Conservation (phyloP, 2,888 invertebrate genomes). For the Lissocephala sabroskyi region DNA sequence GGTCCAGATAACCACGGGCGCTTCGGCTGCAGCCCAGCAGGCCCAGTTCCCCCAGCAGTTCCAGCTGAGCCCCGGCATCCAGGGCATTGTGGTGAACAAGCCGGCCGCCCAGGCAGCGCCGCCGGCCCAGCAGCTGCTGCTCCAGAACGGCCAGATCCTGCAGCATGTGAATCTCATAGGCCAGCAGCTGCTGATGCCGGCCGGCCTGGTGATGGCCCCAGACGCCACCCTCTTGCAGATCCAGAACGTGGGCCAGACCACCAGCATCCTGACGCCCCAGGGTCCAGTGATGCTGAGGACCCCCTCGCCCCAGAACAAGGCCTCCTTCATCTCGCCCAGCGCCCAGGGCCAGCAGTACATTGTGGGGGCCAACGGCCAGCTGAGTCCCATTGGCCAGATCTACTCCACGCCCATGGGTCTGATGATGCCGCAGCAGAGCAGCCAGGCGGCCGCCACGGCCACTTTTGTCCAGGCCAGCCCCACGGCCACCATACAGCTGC, state of each 20-base stretch:
- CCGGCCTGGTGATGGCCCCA: constrained; percentile 89
- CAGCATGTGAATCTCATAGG: constrained; percentile 89
- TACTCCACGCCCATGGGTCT: constrained; percentile 72
- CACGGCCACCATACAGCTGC: constrained; percentile 80
- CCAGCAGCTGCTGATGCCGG: constrained; percentile 88
- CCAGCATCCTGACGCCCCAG: constrained; percentile 78
- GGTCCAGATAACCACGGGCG: constrained; percentile 72
- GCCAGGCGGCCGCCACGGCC: constrained; percentile 44
- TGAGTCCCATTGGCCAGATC: constrained; percentile 79
- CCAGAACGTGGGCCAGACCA: constrained; percentile 79
- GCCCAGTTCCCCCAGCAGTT: constrained; percentile 83
- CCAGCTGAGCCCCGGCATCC: constrained; percentile 83
- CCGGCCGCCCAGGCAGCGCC: constrained; percentile 70
- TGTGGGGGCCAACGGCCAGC: constrained; percentile 83
- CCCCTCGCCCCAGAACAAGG: constrained; percentile 82
- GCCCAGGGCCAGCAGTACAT: constrained; percentile 79
- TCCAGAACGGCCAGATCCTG: constrained; percentile 77
- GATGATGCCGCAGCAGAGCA: constrained; percentile 68
- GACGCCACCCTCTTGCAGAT: constrained; percentile 84
- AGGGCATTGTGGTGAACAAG: constrained; percentile 78
- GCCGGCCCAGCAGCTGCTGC: constrained; percentile 72
- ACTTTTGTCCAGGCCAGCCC: constrained; percentile 87
- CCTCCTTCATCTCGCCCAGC: constrained; percentile 80
- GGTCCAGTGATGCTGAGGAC: constrained; percentile 84
- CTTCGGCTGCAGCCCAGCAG: constrained; percentile 71